Evolutionary conservation across 2,113 vertebrate species (phyloP).

Genomic region (Rhodinocichla rosea): DNA sequence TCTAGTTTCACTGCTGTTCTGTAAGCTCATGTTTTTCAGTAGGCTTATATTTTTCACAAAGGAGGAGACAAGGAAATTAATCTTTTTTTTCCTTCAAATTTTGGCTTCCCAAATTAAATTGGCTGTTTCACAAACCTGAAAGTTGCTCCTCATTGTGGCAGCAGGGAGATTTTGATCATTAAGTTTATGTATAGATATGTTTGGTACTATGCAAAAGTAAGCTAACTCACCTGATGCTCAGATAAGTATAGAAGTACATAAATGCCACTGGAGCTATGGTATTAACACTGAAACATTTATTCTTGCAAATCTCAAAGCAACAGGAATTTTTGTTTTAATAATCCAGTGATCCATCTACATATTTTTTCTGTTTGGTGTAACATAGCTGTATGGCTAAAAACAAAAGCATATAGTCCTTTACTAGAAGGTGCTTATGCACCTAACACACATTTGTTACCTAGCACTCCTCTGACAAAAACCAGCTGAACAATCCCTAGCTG

Average conservation of each 20-base stretch:
- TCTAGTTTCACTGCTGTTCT: neutral
- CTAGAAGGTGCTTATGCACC: neutral
- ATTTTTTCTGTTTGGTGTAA: neutral
- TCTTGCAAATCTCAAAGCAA: neutral
- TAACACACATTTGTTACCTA: neutral
- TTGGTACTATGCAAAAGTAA: neutral
- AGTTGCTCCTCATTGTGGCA: neutral
- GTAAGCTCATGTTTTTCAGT: neutral
- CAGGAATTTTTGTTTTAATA: neutral
- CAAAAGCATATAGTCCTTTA: neutral
- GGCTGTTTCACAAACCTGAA: neutral
- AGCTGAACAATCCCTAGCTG: neutral
- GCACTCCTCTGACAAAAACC: neutral
- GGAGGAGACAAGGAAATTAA: neutral
- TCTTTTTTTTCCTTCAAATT: neutral
- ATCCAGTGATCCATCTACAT: neutral
- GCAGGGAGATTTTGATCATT: neutral
- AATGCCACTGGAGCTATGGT: neutral
- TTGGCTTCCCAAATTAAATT: neutral
- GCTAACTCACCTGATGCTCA: neutral
- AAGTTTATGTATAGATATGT: neutral
- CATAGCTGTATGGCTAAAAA: neutral
- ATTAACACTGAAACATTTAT: neutral
- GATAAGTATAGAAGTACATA: neutral
- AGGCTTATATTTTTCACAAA: neutral